phyloP scores from a whole-genome alignment of 2,113 vertebrate species.

The Callipepla squamata region DNA sequence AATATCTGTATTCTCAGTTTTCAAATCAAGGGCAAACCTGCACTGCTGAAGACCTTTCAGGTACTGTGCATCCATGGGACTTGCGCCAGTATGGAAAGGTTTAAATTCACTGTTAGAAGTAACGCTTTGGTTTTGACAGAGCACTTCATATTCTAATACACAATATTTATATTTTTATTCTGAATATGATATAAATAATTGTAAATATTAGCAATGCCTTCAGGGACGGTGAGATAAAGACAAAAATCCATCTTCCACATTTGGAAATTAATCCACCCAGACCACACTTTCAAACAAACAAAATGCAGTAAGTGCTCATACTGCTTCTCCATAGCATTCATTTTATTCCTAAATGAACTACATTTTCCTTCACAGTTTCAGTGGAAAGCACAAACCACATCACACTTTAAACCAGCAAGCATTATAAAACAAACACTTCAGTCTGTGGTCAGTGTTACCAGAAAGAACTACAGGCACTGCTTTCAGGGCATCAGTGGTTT shows the following conservation, averaged over 20 bases:
- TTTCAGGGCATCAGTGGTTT: conserved; percentile 22
- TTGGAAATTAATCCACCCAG: background rate
- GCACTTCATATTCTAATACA: background rate
- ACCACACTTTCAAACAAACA: background rate
- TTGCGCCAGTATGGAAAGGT: background rate
- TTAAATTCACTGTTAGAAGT: background rate
- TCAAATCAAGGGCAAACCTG: background rate
- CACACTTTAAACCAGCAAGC: background rate
- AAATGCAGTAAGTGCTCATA: background rate
- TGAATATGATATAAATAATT: background rate
- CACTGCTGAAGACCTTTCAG: background rate
- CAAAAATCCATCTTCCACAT: background rate
- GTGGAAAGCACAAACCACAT: background rate
- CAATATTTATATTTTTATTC: background rate
- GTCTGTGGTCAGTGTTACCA: background rate
- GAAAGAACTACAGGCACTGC: background rate
- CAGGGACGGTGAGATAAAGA: background rate
- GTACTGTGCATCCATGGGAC: background rate
- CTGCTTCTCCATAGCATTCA: background rate
- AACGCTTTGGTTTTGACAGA: background rate
- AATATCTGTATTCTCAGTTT: background rate
- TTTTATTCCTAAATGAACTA: background rate
- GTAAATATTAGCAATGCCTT: background rate
- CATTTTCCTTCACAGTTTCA: conserved; percentile 8
- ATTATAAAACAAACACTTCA: conserved; percentile 3